A percentile compares a stretch with the other conserved stretches of the same genome.
Conservation (phyloP, 2,888 invertebrate species). For the Hypselothyrea guttata region DNA sequence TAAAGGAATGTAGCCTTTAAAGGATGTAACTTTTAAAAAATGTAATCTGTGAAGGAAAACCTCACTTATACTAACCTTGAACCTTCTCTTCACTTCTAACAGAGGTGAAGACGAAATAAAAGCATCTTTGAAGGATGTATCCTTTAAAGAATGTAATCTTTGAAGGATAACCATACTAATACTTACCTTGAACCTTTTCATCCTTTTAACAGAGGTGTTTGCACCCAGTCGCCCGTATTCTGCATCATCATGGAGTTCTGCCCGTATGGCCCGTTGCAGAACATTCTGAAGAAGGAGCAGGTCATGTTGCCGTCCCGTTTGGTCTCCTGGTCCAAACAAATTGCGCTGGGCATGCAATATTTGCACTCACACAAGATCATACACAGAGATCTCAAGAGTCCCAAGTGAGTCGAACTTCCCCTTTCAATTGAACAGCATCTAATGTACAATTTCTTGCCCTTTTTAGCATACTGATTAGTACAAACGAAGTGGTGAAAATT, state of each 20-base stretch:
- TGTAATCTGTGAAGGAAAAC: too few relatives aligned
- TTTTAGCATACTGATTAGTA: slow-evolving; percentile 91
- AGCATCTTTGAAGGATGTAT: too few relatives aligned
- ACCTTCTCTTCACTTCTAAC: too few relatives aligned
- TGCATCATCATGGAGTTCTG: slow-evolving; percentile 99
- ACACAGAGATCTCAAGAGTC: slow-evolving; percentile 98
- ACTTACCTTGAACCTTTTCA: not conserved
- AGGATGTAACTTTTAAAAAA: too few relatives aligned
- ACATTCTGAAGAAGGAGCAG: slow-evolving; percentile 92
- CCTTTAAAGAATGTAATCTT: too few relatives aligned
- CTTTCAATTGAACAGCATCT: too few relatives aligned
- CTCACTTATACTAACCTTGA: too few relatives aligned
- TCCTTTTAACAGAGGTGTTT: slow-evolving; percentile 89
- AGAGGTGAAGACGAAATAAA: not conserved
- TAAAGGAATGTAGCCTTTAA: too few relatives aligned
- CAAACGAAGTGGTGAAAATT: slow-evolving; percentile 93
- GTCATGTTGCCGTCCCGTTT: slow-evolving; percentile 93
- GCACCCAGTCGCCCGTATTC: slow-evolving; percentile 94
- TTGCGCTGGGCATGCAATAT: slow-evolving; percentile 98
- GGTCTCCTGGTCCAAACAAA: slow-evolving; percentile 96
- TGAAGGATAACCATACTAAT: too few relatives aligned
- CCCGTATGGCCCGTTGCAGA: slow-evolving; percentile 96
- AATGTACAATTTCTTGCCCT: too few relatives aligned
- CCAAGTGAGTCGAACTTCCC: slow-evolving; percentile 90
- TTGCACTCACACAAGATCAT: slow-evolving; percentile 98